Base-by-base conservation (phyloP, 2,888 invertebrate genomes). In the Flabesymbios commensalis region DNA sequence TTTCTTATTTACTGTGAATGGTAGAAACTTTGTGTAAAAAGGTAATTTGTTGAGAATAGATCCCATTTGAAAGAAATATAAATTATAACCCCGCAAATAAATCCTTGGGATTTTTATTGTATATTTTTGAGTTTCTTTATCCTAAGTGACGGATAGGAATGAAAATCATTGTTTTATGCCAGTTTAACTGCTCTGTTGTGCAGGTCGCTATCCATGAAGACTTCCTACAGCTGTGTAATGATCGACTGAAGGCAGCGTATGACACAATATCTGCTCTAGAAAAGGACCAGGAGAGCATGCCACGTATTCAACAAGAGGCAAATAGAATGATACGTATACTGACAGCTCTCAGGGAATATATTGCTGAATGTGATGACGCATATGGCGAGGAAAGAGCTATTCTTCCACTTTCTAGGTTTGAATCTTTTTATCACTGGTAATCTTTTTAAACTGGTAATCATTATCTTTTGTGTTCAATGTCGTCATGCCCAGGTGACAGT, bases 321-420 rank as follows among this genome's bases (percentile, higher is more conserved):
- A 88, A 90, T 63, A 89, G 92, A 83, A 93, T 96, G 90, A 77
- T 82, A 29, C 88, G 96, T 71, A 91, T 97, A 58, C 88, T 97
- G 83, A 91, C 93, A 84, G 94, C 96, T 77, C 87, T 97, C 77
- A 91, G 93, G 81, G 96, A 96, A 85, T 97, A 97, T 82, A 89
- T 97, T 67, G 91, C 90, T 75, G 95, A 96, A 85, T 96, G 95
- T 85, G 96, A 96, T 86, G 83, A 83, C 59, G 82, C 83, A 36
- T 84, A 82, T 70, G 80, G 90, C 52, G 92, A 92, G 41, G 96
- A 97, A 81, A 86, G 97, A 69, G 90, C 90, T 78, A 90, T 93
- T 75, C 85, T 96, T 75, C 95, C 96, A 28, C 88, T 96, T 63
- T 90, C 91, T 77, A 87, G 88, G 88, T 88, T 71, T 65, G 75